Evolutionary conservation across 1,140 invertebrate genomes (phyloP), one percentile per base, ranked within the genome.

Genomic region (Camponotus pennsylvanicus): DNA sequence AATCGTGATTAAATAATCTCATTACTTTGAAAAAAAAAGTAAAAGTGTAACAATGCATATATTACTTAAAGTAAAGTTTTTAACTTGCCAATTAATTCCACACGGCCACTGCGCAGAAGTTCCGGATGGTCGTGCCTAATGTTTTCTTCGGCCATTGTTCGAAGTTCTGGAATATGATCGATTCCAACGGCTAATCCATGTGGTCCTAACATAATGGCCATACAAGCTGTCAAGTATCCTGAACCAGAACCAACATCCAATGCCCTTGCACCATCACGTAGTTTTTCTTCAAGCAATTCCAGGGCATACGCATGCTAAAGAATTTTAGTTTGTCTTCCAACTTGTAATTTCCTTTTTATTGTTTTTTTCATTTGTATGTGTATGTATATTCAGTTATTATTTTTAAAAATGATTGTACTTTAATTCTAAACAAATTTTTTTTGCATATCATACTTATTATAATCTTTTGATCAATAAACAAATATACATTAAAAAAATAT

Each of bases 211-310:
- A 99, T 98, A 0, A 97, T 94, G 45, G 97, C 97, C 97, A 99
- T 99, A 92, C 98, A 99, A n/a, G 98, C 97, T 49, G 98, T 99
- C 15, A 99, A 96, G 94, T 99, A 99, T 6, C 99, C 99, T 93
- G 98, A 99, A 27, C 99, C 99, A 88, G 98, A 99, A 11, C 99
- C 99, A 82, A 99, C 98, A 96, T 99, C 99, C 66, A 99, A 95
- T 21, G 98, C 98, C 93, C 95, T 97, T 52, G 96, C 96, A 64
- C 98, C 98, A 91, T 97, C 96, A 61, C 96, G 95, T 61, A 99
- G 94, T 90, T 99, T 97, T 89, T 98, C 97, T 91, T 97, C 97
- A 82, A 99, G 95, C 67, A 97, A 95, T 96, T 99, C 98, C 90
- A 99, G 95, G 66, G 98, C 99, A 96, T 99, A 97, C 15, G 98